These are phyloP conservation scores for Lordiphosa clarofinis DNA, from an alignment of 1,140 invertebrate species.

Conservation along the genomic window DNA sequence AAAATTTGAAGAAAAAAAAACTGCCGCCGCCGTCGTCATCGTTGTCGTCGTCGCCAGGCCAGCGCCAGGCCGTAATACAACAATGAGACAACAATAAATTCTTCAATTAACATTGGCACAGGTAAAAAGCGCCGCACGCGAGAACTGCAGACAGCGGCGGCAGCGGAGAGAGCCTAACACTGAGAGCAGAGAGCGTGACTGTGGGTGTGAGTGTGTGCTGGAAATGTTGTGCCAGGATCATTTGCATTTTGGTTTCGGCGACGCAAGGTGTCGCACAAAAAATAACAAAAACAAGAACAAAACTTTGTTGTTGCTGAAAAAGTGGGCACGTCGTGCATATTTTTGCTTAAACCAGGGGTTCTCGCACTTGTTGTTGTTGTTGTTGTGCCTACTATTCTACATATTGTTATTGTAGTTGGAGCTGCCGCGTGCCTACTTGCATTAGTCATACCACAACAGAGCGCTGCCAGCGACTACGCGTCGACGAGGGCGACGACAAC, in stretches of 20 bases:
- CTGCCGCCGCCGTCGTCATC: slow-evolving; percentile 16
- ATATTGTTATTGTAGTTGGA: slow-evolving; percentile 53
- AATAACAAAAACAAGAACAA: slow-evolving; percentile 28
- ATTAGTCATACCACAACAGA: slow-evolving; percentile 63
- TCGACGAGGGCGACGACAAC: slow-evolving; percentile 16
- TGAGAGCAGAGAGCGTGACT: slow-evolving; percentile 31
- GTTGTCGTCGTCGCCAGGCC: slow-evolving; percentile 26
- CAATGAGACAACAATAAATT: slow-evolving; percentile 76
- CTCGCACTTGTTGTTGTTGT: slow-evolving; percentile 54
- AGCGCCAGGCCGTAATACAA: slow-evolving; percentile 63
- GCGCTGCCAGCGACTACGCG: slow-evolving; percentile 22
- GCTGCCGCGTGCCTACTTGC: slow-evolving; percentile 55
- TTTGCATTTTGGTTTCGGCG: slow-evolving; percentile 60
- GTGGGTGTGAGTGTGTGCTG: slow-evolving; percentile 6
- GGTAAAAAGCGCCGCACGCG: slow-evolving; percentile 56
- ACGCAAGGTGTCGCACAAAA: slow-evolving; percentile 62
- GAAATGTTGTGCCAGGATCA: slow-evolving; percentile 56
- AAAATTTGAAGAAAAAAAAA: slow-evolving; percentile 66
- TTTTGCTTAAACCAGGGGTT: slow-evolving; percentile 39
- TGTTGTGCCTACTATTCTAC: slow-evolving; percentile 51
- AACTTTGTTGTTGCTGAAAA: slow-evolving; percentile 58
- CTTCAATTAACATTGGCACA: slow-evolving; percentile 77
- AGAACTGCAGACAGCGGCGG: slow-evolving; percentile 27
- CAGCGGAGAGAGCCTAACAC: slow-evolving; percentile 17
- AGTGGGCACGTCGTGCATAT: slow-evolving; percentile 74